Percentiles rank a stretch among this genome's conserved stretches.
Evolutionary conservation across 2,797 vertebrate genomes (phyloP).

Genomic region (Apogon talboti): DNA sequence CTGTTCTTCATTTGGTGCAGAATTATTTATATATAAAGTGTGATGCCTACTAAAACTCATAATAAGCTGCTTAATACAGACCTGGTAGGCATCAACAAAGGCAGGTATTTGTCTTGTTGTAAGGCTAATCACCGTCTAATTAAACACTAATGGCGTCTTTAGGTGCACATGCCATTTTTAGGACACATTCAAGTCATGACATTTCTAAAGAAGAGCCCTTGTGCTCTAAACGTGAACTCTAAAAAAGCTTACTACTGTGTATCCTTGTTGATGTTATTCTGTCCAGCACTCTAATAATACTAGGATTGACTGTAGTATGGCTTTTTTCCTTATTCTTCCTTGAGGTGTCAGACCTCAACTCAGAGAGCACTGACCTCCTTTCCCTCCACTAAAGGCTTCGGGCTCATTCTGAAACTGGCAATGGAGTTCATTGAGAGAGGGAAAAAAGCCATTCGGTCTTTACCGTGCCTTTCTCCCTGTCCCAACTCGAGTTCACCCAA

Average conservation of each 20-base stretch:
- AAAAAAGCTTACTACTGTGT: no score
- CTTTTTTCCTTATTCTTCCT: no score
- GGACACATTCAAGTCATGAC: no score
- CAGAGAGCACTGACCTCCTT: constrained; percentile 70
- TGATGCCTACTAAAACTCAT: constrained; percentile 16
- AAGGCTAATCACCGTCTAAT: no score
- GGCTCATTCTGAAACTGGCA: constrained; percentile 54
- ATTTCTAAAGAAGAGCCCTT: no score
- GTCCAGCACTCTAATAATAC: no score
- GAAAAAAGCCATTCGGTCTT: constrained; percentile 60
- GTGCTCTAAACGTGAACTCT: no score
- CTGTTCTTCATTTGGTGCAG: neutral
- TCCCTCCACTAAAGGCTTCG: constrained; percentile 64
- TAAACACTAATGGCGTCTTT: constrained; percentile 33
- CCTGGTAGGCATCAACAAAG: constrained; percentile 49
- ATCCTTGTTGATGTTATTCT: no score
- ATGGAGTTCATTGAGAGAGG: constrained; percentile 53
- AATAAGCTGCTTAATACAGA: constrained; percentile 45
- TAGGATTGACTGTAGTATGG: no score
- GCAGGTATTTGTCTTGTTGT: no score
- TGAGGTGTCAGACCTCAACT: constrained; percentile 59
- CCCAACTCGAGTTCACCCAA: constrained; percentile 53
- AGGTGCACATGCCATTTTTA: constrained; percentile 22
- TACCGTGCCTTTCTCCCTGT: constrained; percentile 23
- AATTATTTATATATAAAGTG: neutral